phyloP scores from a whole-genome alignment of 2,797 vertebrate species.

The Scyliorhinus canicula region DNA sequence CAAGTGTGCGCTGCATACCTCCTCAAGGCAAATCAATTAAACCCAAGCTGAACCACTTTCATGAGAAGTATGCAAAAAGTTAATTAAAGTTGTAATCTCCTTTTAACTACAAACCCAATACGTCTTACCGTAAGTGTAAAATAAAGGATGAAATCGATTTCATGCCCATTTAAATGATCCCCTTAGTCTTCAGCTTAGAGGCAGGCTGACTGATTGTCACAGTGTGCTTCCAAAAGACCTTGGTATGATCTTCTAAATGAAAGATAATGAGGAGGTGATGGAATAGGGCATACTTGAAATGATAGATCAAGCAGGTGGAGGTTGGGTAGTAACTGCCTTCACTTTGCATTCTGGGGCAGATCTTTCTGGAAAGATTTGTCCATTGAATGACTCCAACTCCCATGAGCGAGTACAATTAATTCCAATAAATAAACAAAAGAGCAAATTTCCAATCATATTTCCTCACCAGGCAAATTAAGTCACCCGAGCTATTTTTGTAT shows the following conservation, averaged over 20 bases:
- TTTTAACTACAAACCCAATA: neutral
- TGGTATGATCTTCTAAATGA: neutral
- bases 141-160: constrained; percentile 18
- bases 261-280: neutral
- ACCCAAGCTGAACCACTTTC: neutral
- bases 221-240: neutral
- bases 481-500: neutral
- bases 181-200: neutral
- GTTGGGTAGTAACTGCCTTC: neutral
- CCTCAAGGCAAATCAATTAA: constrained; percentile 5
- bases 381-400: neutral
- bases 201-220: constrained; percentile 9
- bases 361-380: neutral
- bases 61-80: neutral
- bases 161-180: neutral
- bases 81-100: neutral
- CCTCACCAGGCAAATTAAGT: neutral
- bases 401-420: constrained; percentile 4
- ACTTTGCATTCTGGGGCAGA: neutral
- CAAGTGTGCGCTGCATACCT: neutral
- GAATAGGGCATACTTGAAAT: neutral
- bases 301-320: neutral
- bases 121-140: neutral
- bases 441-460: neutral
- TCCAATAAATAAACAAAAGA: constrained; percentile 5